phyloP scores from a whole-genome alignment of 2,113 vertebrate species.

The Sisor rabdophorus region DNA sequence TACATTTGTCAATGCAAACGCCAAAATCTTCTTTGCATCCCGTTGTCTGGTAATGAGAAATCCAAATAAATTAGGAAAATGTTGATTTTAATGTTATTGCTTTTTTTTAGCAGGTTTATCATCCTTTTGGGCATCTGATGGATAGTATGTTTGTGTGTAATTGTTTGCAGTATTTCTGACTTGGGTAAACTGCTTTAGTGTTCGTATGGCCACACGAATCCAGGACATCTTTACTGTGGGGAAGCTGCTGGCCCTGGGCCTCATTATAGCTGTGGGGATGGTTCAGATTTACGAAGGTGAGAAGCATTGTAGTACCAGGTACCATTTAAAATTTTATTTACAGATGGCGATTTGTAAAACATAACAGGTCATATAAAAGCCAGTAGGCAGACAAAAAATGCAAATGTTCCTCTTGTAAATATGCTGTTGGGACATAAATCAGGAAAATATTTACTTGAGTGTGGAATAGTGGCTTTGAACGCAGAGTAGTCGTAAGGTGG shows the following conservation, averaged over 20 bases:
- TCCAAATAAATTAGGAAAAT: too few species aligned
- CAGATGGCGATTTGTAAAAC: background rate
- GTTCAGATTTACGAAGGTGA: constrained; percentile 91
- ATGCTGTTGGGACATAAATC: background rate
- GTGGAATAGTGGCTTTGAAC: background rate
- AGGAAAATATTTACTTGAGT: background rate
- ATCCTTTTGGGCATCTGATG: background rate
- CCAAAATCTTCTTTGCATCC: too few species aligned
- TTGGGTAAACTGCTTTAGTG: constrained; percentile 95
- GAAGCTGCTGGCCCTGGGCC: constrained; percentile 87
- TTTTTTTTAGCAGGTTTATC: too few species aligned
- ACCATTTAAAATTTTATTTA: background rate
- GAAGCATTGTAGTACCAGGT: background rate
- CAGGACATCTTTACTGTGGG: constrained; percentile 93
- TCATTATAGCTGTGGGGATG: constrained; percentile 89
- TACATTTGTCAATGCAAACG: too few species aligned
- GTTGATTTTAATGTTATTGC: too few species aligned
- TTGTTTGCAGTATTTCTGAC: constrained; percentile 84
- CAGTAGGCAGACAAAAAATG: background rate
- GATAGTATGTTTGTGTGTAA: constrained; percentile 8
- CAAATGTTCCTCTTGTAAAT: too few species aligned
- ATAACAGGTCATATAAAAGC: background rate
- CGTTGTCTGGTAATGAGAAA: too few species aligned
- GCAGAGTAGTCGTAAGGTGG: too few species aligned
- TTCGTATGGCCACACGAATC: constrained; percentile 91